Evolutionary conservation across 2,113 vertebrate species (phyloP).

Genomic region (Sialia sialis): DNA sequence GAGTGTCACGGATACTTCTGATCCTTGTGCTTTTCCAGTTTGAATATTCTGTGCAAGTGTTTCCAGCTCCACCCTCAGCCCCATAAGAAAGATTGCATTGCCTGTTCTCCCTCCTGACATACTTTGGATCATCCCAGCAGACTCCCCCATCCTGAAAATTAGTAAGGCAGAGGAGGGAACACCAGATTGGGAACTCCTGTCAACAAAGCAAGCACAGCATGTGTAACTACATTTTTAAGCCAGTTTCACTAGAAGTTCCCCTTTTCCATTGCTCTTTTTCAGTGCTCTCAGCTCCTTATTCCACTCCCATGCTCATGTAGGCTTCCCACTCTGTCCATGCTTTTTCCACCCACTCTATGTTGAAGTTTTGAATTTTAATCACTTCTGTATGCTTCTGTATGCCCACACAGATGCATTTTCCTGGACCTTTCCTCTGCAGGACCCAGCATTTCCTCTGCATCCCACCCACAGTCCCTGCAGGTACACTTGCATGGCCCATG

Average conservation of each 20-base stretch:
- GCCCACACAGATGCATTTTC: background rate
- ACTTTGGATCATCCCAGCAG: background rate
- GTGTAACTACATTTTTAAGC: background rate
- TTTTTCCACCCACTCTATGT: background rate
- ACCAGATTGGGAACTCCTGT: background rate
- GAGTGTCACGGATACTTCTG: background rate
- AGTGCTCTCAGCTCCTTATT: background rate
- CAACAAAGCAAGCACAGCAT: background rate
- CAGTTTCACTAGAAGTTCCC: background rate
- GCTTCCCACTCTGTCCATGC: background rate
- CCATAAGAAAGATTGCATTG: background rate
- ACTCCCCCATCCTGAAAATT: background rate
- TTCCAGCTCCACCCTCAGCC: background rate
- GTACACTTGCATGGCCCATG: fast-evolving
- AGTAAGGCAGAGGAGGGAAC: background rate
- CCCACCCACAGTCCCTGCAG: background rate
- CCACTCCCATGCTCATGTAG: background rate
- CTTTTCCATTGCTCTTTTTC: background rate
- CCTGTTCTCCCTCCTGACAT: background rate
- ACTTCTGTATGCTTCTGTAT: background rate
- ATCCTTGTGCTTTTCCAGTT: background rate
- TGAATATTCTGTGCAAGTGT: background rate
- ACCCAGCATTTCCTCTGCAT: background rate
- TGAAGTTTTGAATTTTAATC: background rate
- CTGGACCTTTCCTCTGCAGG: background rate